These are phyloP conservation scores for Blomia tropicalis DNA, from an alignment of 2,888 invertebrate genomes.

Conservation along the genomic window DNA sequence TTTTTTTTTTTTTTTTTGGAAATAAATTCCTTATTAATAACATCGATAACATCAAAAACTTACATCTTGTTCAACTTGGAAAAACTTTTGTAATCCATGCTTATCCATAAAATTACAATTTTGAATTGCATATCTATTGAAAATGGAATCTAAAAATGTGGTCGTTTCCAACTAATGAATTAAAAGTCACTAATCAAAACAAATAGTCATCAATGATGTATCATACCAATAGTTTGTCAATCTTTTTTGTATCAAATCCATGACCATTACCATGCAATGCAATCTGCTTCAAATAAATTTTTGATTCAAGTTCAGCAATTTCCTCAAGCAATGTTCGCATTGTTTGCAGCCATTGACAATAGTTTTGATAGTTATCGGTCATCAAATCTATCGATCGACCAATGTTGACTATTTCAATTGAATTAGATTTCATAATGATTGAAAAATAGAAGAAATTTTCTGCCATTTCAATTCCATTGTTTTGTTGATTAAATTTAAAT, in stretches of 20 bases:
- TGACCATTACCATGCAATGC: background rate
- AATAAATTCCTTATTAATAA: background rate
- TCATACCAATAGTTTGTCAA: conserved; percentile 5
- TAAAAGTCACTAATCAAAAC: background rate
- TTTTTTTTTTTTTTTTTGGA: background rate
- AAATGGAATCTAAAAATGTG: background rate
- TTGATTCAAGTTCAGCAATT: background rate
- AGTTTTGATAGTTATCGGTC: conserved; percentile 1
- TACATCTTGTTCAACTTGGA: background rate
- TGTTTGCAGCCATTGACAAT: background rate
- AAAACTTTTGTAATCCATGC: background rate
- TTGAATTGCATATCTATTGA: background rate
- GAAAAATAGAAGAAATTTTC: background rate
- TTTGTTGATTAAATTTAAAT: background rate
- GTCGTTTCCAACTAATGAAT: background rate
- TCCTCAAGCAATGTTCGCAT: background rate
- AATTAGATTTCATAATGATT: background rate
- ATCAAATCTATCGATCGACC: background rate
- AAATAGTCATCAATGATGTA: background rate
- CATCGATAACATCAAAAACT: too few relatives aligned
- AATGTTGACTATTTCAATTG: background rate
- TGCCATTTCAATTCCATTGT: background rate
- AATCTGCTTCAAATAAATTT: conserved; percentile 6
- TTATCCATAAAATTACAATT: background rate
- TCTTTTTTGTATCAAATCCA: background rate